Percentiles rank a stretch among this genome's conserved stretches.
Evolutionary conservation across 2,797 vertebrate species (phyloP).

Genomic region (Tenualosa thibaudeaui): DNA sequence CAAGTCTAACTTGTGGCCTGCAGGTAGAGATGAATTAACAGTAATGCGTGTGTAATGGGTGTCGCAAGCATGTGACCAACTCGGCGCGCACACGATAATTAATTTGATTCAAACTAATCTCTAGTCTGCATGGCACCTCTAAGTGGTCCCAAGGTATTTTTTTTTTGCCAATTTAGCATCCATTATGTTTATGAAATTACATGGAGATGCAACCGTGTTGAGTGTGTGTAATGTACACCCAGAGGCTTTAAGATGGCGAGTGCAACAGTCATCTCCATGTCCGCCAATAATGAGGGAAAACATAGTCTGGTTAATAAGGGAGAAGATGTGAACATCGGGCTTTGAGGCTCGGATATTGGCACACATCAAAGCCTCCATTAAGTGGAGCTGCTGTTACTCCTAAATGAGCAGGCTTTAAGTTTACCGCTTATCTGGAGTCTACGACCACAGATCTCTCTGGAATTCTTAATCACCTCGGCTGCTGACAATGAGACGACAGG

Average conservation of each 20-base stretch:
- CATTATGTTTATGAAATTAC: conserved; percentile 26
- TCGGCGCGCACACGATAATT: neutral
- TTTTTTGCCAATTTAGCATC: conserved; percentile 30
- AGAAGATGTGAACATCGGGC: neutral
- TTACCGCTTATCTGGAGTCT: neutral
- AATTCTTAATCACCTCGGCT: conserved; percentile 18
- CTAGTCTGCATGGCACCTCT: neutral
- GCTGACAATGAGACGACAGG: neutral
- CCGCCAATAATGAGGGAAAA: neutral
- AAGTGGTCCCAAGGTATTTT: conserved; percentile 35
- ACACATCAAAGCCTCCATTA: conserved; percentile 12
- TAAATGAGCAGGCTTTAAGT: neutral
- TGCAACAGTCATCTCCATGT: neutral
- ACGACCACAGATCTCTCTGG: conserved; percentile 3
- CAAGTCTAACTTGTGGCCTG: neutral
- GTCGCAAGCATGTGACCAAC: neutral
- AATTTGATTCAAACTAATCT: conserved; percentile 30
- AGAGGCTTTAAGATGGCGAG: neutral
- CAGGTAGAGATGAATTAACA: conserved; percentile 14
- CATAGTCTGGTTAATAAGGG: neutral
- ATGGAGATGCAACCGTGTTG: neutral
- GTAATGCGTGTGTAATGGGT: conserved; percentile 14
- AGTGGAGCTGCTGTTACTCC: neutral
- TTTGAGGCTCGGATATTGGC: neutral
- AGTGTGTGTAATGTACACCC: neutral